A percentile compares a stretch with the other conserved stretches of the same genome.
Evolutionary conservation across 1,140 invertebrate species (phyloP).

Genomic region (Trichonephila clavata): DNA sequence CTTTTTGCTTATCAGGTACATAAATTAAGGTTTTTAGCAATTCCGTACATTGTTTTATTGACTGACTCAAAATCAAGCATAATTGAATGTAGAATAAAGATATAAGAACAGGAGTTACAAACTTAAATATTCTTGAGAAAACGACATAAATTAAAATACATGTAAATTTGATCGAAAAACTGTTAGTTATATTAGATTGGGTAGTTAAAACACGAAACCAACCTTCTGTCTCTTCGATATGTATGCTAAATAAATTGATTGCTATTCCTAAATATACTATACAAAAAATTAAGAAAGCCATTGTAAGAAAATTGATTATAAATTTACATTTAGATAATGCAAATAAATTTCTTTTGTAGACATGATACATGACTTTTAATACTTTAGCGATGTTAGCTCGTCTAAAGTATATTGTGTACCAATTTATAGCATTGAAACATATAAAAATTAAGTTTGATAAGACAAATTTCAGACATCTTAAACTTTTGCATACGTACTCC

Average conservation of each 20-base stretch:
- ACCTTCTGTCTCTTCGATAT: not conserved
- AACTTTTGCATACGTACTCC: too few species aligned
- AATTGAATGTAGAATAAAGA: not conserved
- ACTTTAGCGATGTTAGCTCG: too few species aligned
- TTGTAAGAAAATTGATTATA: not conserved
- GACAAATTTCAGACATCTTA: too few species aligned
- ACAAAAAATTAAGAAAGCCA: not conserved
- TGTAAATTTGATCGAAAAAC: not conserved
- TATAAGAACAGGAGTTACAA: not conserved
- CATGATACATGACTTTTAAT: too few species aligned
- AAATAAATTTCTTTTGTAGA: not conserved
- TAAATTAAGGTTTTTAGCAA: not conserved
- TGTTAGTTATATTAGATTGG: not conserved
- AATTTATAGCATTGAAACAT: too few species aligned
- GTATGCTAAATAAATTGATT: not conserved
- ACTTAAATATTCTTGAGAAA: not conserved
- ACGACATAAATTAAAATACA: not conserved
- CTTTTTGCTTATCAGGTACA: too few species aligned
- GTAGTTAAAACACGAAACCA: not conserved
- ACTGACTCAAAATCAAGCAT: not conserved
- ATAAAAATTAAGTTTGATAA: too few species aligned
- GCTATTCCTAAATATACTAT: not conserved
- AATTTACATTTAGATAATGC: not conserved
- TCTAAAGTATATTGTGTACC: too few species aligned
- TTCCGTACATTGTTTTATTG: not conserved